Evolutionary conservation across 2,888 invertebrate species (phyloP), one percentile per base, ranked within the genome.

Genomic region (Oxystoma pomonae): DNA sequence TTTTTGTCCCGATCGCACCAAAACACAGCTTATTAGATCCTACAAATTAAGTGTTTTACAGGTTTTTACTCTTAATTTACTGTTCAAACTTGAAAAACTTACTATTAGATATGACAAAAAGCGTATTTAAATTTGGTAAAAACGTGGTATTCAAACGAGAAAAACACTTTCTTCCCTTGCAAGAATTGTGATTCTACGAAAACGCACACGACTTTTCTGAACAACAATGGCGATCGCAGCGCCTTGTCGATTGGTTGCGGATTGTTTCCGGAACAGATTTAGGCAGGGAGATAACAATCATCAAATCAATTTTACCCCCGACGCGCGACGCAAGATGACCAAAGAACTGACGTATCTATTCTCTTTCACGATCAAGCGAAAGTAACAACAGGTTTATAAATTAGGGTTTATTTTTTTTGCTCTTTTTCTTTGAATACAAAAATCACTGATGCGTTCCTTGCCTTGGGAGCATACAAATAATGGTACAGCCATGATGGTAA

Each of bases 151-250:
- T 7, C 35, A 12, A 35, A 35, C 5, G 35, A 35, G 35, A 35
- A 35, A 35, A 35, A 12, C 35, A 35, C 35, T 35, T 35, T 35
- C 35, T 35, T 35, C 5, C 35, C 12, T 35, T 35, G 35, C 35
- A 12, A 35, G 35, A 35, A 12, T n/a, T n/a, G n/a, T n/a, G n/a
- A n/a, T 35, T 35, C 35, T 12, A 35, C 35, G 35, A 35, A 35
- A 35, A 35, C 35, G 12, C 12, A 35, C 35, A 35, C 35, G 35
- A 35, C 35, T 35, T 35, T 35, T 35, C 35, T 35, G 35, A 35
- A 35, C 35, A 35, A 35, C 35, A 35, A 18, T 53, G 53, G 53
- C 53, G 53, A 53, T 53, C 53, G 18, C n/a, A 53, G 53, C 53
- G 53, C 53, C 53, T 5, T 12, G 7, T 53, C 7, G 18, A 12